phyloP scores from a whole-genome alignment of 2,113 vertebrate genomes.

The Xerus inauris region DNA sequence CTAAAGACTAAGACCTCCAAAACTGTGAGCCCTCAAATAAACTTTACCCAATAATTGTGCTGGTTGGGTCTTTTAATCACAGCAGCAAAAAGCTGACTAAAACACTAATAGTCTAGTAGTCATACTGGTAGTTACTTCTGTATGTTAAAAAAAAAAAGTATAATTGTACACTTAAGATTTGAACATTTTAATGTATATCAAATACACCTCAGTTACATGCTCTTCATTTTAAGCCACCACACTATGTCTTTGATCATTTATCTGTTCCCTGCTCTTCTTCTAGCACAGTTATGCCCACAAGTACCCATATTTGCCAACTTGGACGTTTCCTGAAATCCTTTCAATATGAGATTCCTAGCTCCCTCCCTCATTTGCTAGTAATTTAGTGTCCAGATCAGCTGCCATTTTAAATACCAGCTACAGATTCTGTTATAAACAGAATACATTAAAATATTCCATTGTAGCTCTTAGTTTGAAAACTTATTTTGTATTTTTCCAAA shows the following conservation, averaged over 20 bases:
- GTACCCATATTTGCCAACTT: not conserved
- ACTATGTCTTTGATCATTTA: not conserved
- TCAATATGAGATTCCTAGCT: not conserved
- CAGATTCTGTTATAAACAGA: not conserved
- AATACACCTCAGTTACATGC: not conserved
- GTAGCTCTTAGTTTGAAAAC: not conserved
- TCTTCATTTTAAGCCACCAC: not conserved
- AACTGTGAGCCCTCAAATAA: too few species aligned
- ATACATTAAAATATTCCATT: not conserved
- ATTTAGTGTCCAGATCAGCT: not conserved
- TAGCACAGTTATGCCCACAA: not conserved
- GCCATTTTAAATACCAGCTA: not conserved
- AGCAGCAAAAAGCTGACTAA: too few species aligned
- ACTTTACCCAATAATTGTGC: too few species aligned
- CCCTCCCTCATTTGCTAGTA: not conserved
- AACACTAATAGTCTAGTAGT: not conserved
- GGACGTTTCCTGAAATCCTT: not conserved
- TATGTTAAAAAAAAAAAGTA: not conserved
- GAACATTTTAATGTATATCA: not conserved
- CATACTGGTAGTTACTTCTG: not conserved
- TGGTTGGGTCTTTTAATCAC: too few species aligned
- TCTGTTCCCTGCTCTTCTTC: not conserved
- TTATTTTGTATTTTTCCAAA: constrained; percentile 39
- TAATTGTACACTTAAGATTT: not conserved
- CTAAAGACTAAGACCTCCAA: too few species aligned